Conservation (phyloP, 2,113 vertebrate genomes). For the Etheostoma spectabile region DNA sequence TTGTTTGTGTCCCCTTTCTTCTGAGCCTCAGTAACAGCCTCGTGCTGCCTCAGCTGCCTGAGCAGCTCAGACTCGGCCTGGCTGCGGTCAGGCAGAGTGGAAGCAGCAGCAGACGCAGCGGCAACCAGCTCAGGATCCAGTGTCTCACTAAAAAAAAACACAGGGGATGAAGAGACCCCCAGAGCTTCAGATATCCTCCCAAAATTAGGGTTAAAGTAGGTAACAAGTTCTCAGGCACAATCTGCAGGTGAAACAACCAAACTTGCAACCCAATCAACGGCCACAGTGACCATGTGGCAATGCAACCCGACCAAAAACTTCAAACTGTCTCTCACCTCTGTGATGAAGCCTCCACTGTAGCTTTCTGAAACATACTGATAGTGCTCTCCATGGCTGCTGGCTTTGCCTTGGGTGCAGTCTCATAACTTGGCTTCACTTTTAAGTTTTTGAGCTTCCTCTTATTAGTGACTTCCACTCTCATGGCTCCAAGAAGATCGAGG, state of each 20-base stretch:
- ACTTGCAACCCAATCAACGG: background rate
- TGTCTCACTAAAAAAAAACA: conserved; percentile 58
- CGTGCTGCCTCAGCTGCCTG: conserved; percentile 85
- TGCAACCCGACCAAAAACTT: background rate
- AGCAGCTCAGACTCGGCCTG: conserved; percentile 90
- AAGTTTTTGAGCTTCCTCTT: conserved; percentile 77
- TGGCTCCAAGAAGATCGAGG: conserved; percentile 85
- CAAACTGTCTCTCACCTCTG: conserved; percentile 81
- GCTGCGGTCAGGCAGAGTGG: conserved; percentile 85
- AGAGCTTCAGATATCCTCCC: background rate
- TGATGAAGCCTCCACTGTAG: conserved; percentile 50
- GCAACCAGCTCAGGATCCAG: conserved; percentile 86
- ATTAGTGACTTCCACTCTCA: conserved; percentile 90
- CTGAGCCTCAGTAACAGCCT: conserved; percentile 82
- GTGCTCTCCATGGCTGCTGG: conserved; percentile 58
- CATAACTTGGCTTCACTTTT: conserved; percentile 63
- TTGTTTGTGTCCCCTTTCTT: conserved; percentile 69
- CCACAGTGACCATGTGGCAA: background rate
- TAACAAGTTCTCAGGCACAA: background rate
- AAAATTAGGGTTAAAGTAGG: background rate
- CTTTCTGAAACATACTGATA: conserved; percentile 74
- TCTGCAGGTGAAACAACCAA: background rate
- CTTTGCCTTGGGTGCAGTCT: conserved; percentile 12
- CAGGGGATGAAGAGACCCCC: background rate
- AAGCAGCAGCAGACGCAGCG: conserved; percentile 89